These are phyloP conservation scores for Sarcophaga peregrina DNA, from an alignment of 1,140 invertebrate species.

Conservation along the genomic window DNA sequence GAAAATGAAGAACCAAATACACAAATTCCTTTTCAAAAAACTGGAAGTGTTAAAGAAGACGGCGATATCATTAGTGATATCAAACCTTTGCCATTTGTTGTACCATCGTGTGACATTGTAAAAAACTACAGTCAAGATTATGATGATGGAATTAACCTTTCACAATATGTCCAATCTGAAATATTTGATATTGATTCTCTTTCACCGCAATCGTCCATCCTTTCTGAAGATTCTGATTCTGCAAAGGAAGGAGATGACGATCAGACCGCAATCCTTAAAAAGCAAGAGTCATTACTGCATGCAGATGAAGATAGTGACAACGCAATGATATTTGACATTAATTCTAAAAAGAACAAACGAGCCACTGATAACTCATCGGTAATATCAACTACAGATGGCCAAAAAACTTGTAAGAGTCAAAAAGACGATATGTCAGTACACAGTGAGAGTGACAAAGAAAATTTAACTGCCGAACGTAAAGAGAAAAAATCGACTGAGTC, in stretches of 20 bases:
- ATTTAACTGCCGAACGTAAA: conserved; percentile 1
- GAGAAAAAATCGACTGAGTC: conserved; percentile 14
- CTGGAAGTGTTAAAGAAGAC: no score
- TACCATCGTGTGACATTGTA: not conserved
- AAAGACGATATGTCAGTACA: not conserved
- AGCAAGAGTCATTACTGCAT: not conserved
- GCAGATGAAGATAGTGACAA: conserved; percentile 3
- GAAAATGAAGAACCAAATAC: not conserved
- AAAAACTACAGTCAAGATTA: conserved; percentile 44
- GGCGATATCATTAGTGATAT: no score
- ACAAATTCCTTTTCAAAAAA: no score
- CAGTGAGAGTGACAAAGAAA: conserved; percentile 33
- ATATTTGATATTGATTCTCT: conserved; percentile 41
- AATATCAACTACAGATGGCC: not conserved
- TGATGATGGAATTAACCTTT: conserved; percentile 54
- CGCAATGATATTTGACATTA: not conserved
- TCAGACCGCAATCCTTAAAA: not conserved
- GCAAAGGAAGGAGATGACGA: not conserved
- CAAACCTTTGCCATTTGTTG: no score
- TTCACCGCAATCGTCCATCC: not conserved
- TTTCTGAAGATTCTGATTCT: not conserved
- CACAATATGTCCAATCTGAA: conserved; percentile 55
- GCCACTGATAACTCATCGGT: conserved; percentile 24
- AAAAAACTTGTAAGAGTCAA: conserved; percentile 11
- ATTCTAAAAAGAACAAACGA: conserved; percentile 6